Percentiles rank a stretch among this genome's conserved stretches.
Conservation (phyloP, 1,140 invertebrate species). For the Meteorus sp. region DNA sequence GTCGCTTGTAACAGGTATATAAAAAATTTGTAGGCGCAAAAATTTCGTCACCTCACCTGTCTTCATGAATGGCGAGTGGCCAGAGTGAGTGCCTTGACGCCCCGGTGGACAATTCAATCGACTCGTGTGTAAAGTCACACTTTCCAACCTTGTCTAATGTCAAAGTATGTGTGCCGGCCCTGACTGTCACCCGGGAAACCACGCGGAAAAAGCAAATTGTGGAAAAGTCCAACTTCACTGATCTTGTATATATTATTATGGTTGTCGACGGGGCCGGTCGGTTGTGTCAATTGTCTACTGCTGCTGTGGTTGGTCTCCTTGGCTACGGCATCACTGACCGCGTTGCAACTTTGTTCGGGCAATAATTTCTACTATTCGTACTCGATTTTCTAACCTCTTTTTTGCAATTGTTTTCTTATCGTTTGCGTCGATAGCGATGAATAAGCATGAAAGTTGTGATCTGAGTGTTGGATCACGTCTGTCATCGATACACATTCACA, state of each 20-base stretch:
- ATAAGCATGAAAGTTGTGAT: background rate
- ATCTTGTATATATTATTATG: constrained; percentile 33
- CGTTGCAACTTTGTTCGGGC: constrained; percentile 35
- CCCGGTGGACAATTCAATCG: background rate
- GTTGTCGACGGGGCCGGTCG: constrained; percentile 46
- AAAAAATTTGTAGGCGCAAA: constrained; percentile 7
- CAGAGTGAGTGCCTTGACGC: constrained; percentile 6
- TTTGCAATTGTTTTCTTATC: background rate
- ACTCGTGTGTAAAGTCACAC: constrained; percentile 6
- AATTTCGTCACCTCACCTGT: constrained; percentile 45
- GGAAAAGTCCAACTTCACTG: constrained; percentile 31
- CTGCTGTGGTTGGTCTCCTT: constrained; percentile 58
- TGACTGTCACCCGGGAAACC: constrained; percentile 48
- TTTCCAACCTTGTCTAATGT: constrained; percentile 30
- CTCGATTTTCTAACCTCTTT: too few relatives aligned
- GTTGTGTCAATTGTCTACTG: constrained; percentile 53
- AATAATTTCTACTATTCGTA: too few relatives aligned
- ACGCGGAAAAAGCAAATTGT: constrained; percentile 37
- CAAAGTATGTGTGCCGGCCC: constrained; percentile 35
- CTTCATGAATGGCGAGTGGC: constrained; percentile 49
- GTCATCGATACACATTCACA: too few relatives aligned
- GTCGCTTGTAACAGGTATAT: too few relatives aligned
- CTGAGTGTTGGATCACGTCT: background rate
- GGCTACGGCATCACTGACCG: constrained; percentile 56
- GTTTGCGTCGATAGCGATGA: too few relatives aligned